Evolutionary conservation across 2,888 invertebrate species (phyloP), one percentile per base, ranked within the genome.

Genomic region (Creontiades dilutus): DNA sequence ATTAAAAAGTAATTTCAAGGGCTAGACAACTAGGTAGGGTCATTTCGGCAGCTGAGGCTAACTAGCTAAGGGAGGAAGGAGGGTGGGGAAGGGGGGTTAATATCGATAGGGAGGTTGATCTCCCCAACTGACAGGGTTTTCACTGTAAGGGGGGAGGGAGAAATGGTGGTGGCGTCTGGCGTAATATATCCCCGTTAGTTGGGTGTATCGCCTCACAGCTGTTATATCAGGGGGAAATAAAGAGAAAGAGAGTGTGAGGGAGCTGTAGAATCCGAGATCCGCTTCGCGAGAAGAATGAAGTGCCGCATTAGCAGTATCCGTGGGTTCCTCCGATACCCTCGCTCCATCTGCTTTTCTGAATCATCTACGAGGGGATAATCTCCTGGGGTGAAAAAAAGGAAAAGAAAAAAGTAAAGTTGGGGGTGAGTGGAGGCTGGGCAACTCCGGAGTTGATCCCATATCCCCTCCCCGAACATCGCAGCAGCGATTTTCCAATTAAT

Each of bases 401-500:
- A 12, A 68, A 68, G 23, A 68, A 68, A 68, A 12, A 68, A 68
- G 23, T 23, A 68, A 68, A 68, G 23, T 68, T 68, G 12, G 23
- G 68, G 68, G 12, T 23, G 68, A 68, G 23, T 37, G 37, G 37
- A 37, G 37, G 37, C 37, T 37, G 23, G 23, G 12, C 19, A 68
- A 68, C 68, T 68, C 23, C 12, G 68, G 68, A 68, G 0, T 23
- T 13, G 68, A 61, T 61, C 61, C 61, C 68, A 19, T 9, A 68
- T 19, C 68, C 19, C 68, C 68, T 12, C 13, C 68, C 12, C 68
- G 12, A 12, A 12, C 23, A 23, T 68, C 23, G 68, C 68, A 68
- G 68, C 68, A 68, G 68, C 68, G 68, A 68, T 68, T 68, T 68
- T 68, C 68, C 68, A 68, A 68, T 68, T 68, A 68, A 68, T 68